phyloP scores from a whole-genome alignment of 2,888 invertebrate species.

The Drosophila silvestris region DNA sequence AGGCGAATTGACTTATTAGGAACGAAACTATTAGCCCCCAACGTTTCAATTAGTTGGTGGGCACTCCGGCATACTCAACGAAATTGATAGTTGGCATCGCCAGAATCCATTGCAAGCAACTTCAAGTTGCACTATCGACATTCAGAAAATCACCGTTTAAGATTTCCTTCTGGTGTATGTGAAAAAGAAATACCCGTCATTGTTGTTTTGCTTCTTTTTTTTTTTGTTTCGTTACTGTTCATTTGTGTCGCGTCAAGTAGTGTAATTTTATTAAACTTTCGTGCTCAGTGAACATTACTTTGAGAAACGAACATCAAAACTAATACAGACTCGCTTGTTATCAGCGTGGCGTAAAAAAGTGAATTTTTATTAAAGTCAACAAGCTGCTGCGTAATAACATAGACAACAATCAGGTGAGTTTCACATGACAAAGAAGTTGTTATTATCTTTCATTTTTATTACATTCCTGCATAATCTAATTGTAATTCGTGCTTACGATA shows the following conservation, averaged over 20 bases:
- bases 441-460: constrained; percentile 11
- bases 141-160: constrained; percentile 29
- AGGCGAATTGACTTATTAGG: constrained; percentile 30
- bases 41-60: constrained; percentile 15
- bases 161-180: constrained; percentile 24
- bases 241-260: constrained; percentile 37
- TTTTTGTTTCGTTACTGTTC: constrained; percentile 20
- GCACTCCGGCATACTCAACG: constrained; percentile 15
- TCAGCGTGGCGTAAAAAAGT: constrained; percentile 43
- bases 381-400: constrained; percentile 67
- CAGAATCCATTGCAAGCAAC: constrained; percentile 31
- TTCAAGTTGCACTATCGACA: neutral
- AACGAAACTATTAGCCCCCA: constrained; percentile 4
- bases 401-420: constrained; percentile 66
- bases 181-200: constrained; percentile 20
- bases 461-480: constrained; percentile 10
- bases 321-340: constrained; percentile 52
- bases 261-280: constrained; percentile 52
- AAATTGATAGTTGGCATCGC: constrained; percentile 37
- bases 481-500: constrained; percentile 32
- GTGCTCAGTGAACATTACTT: constrained; percentile 64
- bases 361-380: constrained; percentile 79
- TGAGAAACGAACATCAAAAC: constrained; percentile 44
- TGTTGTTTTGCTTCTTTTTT: constrained; percentile 2
- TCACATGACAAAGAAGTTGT: constrained; percentile 33